A percentile compares a stretch with the other conserved stretches of the same genome.
Conservation (phyloP, 2,797 vertebrate species). For the Dermochelys coriacea region DNA sequence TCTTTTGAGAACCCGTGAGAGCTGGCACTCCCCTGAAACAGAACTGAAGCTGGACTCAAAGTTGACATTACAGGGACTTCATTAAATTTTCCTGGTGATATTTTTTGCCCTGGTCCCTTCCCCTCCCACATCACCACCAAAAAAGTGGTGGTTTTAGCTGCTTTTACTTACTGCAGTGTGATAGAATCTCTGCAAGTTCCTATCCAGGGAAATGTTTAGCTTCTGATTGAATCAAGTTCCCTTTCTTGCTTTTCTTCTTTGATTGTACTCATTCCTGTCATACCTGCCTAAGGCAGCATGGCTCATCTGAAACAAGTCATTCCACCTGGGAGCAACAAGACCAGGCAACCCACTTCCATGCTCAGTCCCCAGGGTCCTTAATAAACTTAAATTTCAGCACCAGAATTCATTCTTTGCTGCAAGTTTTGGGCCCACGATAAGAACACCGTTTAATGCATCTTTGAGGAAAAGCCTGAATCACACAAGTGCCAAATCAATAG, state of each 20-base stretch:
- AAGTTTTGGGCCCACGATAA: not conserved
- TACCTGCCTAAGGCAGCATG: not conserved
- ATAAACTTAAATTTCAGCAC: not conserved
- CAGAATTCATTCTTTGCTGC: not conserved
- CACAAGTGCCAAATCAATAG: not conserved
- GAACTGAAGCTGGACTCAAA: not conserved
- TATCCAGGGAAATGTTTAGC: not conserved
- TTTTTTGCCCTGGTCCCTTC: not conserved
- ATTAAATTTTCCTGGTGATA: not conserved
- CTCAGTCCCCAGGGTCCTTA: not conserved
- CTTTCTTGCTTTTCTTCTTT: not conserved
- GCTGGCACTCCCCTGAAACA: not conserved
- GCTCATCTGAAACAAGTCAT: not conserved
- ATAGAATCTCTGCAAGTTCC: not conserved
- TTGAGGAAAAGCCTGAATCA: not conserved
- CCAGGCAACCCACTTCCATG: not conserved
- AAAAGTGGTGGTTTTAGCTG: not conserved
- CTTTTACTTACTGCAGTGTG: not conserved
- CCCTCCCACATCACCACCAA: too few species aligned
- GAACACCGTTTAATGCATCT: not conserved
- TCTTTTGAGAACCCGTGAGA: not conserved
- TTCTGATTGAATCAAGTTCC: rapidly evolving
- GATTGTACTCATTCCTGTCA: not conserved
- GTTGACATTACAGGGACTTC: not conserved
- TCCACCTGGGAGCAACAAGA: not conserved